Base-by-base conservation (phyloP, 2,888 invertebrate genomes). In the Antheraea assamensis region DNA sequence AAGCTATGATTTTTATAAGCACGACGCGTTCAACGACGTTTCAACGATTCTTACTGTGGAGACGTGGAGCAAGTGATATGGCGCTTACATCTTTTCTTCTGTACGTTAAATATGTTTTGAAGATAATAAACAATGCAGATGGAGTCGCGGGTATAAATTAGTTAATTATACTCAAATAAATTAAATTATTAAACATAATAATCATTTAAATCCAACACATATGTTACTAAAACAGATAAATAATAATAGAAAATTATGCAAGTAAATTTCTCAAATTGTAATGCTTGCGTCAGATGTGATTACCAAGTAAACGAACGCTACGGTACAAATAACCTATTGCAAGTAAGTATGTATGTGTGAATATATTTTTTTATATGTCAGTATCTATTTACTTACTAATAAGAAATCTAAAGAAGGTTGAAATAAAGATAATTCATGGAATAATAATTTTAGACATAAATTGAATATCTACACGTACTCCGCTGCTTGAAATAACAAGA, bases 241-340 rank as follows among this genome's bases (percentile, higher is more conserved):
- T 71, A 35, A 55, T 66, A 30, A 15, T 19, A 31, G 30, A 58
- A 15, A 35, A 10, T 68, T 68, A 4, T 68, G 68, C 35, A 68
- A 68, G 31, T 24, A 68, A 68, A 68, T 68, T 68, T 35, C 68
- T 68, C 68, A 35, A 68, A 35, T 35, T 61, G 15, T 61, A 61
- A 35, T 21, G 10, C 15, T 35, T 68, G 31, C 35, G 31, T 68
- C n/a, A 35, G 31, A 35, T 35, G 35, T 21, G 35, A 24, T 58
- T 31, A 31, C 55, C 27, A 49, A 71, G 71, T 27, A 49, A 64
- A 66, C 19, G 19, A 66, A 30, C 64, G 19, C 3, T 58, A 58
- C 55, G 27, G 21, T 55, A 17, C 15, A 30, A 61, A 61, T 27
- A 7, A 17, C 31, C 31, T 66, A 66, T 66, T 31, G 21, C 66